Evolutionary conservation across 2,888 invertebrate species (phyloP), one percentile per base, ranked within the genome.

Genomic region (Phorcus lineatus): DNA sequence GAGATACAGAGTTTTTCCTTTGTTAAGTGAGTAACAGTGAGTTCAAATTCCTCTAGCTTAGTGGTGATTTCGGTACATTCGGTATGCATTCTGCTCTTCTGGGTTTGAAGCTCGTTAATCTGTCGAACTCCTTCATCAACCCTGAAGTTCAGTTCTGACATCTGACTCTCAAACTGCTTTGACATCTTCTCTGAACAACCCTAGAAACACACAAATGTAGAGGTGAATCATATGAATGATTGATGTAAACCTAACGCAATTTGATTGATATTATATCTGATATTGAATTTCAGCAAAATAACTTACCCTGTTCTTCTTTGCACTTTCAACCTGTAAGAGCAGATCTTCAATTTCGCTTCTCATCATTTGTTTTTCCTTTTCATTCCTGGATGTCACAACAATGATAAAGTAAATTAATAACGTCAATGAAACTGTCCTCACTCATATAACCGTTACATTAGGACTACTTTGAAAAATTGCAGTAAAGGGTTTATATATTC

Each of bases 1-100:
- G 97, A 96, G 92, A 99, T 95, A 79, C 97, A 97, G 93, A 97
- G 96, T 96, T 99, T 94, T 70, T 92, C 91, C 95, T 99, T 99
- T 94, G 97, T 97, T 90, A 99, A 95, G 94, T 98, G 98, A 90
- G 97, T 97, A 91, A 99, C 83, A 94, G 98, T 97, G 90, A 98
- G 98, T 95, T 99, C 99, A 92, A 99, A 98, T 94, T 99, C 99
- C 94, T 99, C 99, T 93, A 99, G 94, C 87, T 99, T 98, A 91
- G 98, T 96, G 93, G 97, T 95, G 88, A 99, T 96, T 94, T 99
- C 99, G 90, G 97, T 96, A 96, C 98, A 98, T 94, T 99, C 99
- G 92, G 97, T 97, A 93, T 97, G 97, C 94, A 98, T 95, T 95
- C 98, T 98, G 96, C 97, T 97, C 96, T 99, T 99, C 78, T 85